Conservation (phyloP, 2,113 vertebrate genomes). For the Sminthopsis crassicaudata region DNA sequence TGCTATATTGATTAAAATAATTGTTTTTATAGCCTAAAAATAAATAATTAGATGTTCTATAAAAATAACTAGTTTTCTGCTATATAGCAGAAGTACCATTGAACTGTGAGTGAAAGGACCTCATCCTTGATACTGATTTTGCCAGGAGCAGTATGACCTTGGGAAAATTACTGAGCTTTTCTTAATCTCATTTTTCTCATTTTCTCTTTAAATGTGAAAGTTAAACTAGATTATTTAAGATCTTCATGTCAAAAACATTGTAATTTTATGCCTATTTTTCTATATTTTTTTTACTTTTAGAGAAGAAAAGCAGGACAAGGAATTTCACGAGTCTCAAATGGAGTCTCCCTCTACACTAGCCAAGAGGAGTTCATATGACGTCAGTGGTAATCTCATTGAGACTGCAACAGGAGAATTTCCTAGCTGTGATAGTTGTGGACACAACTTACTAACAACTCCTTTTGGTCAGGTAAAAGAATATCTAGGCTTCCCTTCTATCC, state of each 20-base stretch:
- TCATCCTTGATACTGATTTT: not conserved
- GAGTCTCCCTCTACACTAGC: constrained; percentile 45
- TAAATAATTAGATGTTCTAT: not conserved
- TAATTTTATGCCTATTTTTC: constrained; percentile 24
- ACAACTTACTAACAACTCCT: constrained; percentile 18
- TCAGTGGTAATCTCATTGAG: constrained; percentile 11
- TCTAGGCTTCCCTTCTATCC: not conserved
- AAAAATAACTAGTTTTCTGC: not conserved
- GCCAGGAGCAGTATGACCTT: not conserved
- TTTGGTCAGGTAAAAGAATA: constrained; percentile 78
- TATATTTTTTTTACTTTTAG: constrained; percentile 72
- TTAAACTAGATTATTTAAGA: constrained; percentile 19
- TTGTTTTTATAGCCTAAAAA: not conserved
- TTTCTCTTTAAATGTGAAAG: not conserved
- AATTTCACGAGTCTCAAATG: constrained; percentile 44
- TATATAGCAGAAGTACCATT: not conserved
- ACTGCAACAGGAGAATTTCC: constrained; percentile 38
- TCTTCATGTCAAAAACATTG: not conserved
- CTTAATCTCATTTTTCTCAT: constrained; percentile 27
- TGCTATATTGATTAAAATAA: not conserved
- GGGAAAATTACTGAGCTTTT: not conserved
- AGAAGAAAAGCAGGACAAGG: constrained; percentile 55
- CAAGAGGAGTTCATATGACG: constrained; percentile 19
- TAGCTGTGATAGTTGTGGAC: constrained; percentile 23
- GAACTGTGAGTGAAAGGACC: not conserved